phyloP scores from a whole-genome alignment of 2,888 invertebrate species.

The Antheraea yamamai region DNA sequence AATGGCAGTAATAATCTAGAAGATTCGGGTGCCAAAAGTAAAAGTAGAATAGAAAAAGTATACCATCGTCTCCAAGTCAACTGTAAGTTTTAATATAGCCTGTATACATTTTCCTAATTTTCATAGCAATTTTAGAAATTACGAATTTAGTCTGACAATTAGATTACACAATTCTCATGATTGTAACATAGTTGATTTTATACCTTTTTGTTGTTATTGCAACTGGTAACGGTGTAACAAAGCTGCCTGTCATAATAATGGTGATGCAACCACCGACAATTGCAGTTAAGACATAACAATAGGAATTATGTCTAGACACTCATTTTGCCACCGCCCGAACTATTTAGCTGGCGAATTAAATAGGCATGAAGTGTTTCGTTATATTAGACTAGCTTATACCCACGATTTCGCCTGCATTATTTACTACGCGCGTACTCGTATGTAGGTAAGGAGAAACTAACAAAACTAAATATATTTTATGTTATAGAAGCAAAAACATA shows the following conservation, averaged over 20 bases:
- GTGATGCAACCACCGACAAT: conserved; percentile 29
- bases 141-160: not conserved
- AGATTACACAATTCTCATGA: not conserved
- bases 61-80: too few species aligned
- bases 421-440: too few species aligned
- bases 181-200: conserved; percentile 20
- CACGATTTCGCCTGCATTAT: too few species aligned
- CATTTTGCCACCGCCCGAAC: conserved; percentile 17
- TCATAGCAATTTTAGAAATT: not conserved
- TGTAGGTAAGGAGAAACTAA: too few species aligned
- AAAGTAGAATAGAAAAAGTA: too few species aligned
- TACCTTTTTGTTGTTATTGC: conserved; percentile 27
- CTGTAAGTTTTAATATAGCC: too few species aligned
- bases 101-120: not conserved
- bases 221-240: conserved; percentile 27
- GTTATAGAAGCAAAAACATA: too few species aligned
- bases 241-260: conserved; percentile 29
- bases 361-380: conserved; percentile 1
- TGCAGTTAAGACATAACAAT: conserved; percentile 34
- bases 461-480: too few species aligned
- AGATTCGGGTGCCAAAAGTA: too few species aligned
- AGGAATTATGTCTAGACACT: conserved; percentile 23
- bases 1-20: too few species aligned
- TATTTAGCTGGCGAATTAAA: conserved; percentile 16
- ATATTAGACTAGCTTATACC: not conserved